phyloP scores from a whole-genome alignment of 2,113 vertebrate genomes.

The Chamaea fasciata region DNA sequence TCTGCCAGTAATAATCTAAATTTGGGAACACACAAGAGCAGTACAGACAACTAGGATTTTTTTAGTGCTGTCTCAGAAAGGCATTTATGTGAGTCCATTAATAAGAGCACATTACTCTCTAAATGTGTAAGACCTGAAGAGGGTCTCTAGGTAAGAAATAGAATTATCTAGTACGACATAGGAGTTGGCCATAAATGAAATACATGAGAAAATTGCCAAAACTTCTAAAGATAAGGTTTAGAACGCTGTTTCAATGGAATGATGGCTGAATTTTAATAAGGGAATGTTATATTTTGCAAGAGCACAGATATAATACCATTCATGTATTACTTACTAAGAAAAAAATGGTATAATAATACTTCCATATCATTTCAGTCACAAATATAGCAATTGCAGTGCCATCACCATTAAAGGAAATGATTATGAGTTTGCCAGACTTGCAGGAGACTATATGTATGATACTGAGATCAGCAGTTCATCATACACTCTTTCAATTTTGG shows the following conservation, averaged over 20 bases:
- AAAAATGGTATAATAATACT: background rate
- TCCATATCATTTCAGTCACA: background rate
- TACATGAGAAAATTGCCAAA: background rate
- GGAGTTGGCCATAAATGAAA: background rate
- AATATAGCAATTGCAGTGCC: background rate
- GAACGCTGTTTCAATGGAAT: background rate
- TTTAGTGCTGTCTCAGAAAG: background rate
- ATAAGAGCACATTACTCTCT: background rate
- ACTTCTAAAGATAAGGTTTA: background rate
- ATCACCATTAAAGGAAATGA: background rate
- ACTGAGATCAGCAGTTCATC: background rate
- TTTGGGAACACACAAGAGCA: background rate
- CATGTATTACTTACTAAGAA: background rate
- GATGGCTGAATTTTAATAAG: conserved; percentile 1
- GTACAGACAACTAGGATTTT: background rate
- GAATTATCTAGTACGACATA: background rate
- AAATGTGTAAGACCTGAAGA: background rate
- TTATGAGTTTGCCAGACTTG: background rate
- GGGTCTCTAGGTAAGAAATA: background rate
- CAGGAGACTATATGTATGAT: background rate
- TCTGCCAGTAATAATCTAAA: conserved; percentile 24
- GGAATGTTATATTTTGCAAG: background rate
- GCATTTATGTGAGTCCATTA: background rate
- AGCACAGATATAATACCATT: background rate
- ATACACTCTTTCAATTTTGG: background rate